Base-by-base conservation (phyloP, 1,140 invertebrate genomes). In the Anastrepha obliqua region DNA sequence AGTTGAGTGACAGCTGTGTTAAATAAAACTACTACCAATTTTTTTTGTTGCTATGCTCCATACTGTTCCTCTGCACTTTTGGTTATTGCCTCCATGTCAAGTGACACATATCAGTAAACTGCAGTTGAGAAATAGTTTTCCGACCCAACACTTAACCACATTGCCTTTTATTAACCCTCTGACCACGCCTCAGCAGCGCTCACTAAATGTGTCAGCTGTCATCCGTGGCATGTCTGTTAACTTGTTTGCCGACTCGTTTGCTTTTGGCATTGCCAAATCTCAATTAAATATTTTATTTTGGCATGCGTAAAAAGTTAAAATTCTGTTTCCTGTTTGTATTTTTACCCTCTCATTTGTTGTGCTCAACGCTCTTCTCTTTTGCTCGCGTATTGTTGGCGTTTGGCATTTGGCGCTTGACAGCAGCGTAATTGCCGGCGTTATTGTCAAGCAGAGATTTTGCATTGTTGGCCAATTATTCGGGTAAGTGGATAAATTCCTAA, bases 391-490 rank as follows among this genome's bases (percentile, higher is more conserved):
- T 6, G 51, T 11, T 55, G 51, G 51, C 51, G 51, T 6, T 55
- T 6, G 9, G 51, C 5, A 9, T 5, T 7, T 55, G 51, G 51
- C 11, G 51, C 6, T 11, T 62, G 4, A 13, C 29, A 47, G 39
- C 39, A 1, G 64, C 11, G 39, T 17, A 17, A 3, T 74, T 44
- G 29, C 67, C n/a, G 11, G 42, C 17, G 67, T 42, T 47, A 42
- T 74, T 74, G 67, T 74, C 67, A 74, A 17, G 44, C 39, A 17
- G 67, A 74, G 67, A 44, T 74, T 74, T 74, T 44, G 67, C 44
- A 74, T 74, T 74, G 67, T 42, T n/a, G 60, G 67, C 67, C 67
- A 74, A 74, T 74, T 74, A 74, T 39, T 74, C 42, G 67, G 42
- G 67, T 44, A 74, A 74, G 42, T 74, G 67, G 67, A 29, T 29